Base-by-base conservation (phyloP, 53 echinoderm and acorn worm genomes). In the Echinarachnius parma region DNA sequence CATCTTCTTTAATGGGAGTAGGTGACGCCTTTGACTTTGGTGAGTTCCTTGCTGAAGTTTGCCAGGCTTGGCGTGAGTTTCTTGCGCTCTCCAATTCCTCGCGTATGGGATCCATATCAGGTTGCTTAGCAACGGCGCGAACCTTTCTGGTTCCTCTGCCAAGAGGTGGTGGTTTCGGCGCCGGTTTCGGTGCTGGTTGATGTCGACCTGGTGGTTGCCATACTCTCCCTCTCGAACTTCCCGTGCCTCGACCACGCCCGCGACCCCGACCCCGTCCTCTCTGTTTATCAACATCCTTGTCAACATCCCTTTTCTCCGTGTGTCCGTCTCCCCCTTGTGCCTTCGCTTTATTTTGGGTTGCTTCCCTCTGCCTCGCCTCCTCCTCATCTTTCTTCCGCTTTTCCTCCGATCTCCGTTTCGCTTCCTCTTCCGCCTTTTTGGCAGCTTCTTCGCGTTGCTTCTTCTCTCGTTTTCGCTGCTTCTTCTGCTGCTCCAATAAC, bases 11-110 rank as follows among this genome's bases (percentile, higher is more conserved):
- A 3, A 25, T 57, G 9, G 57, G 8, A 5, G 57, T 23, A 25
- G 7, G 57, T 28, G 4, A 18, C 19, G 19, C 14, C 19, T 50
- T 50, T 19, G 21, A 50, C 13, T 13, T 39, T 10, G 62, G 62
- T 11, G 62, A 8, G 62, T 61, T 20, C 15, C 15, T 61, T 3
- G 61, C 34, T 33, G 3, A 16, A 27, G 56, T 28, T 22, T 29
- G 55, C 74, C 56, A 72, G 2, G 56, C 74, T 29, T 72, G 74
- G n/a, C 74, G 58, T 2, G 74, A 72, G 54, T 72, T 72, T 28
- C 58, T 54, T 14, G 74, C 74, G n/a, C 74, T 72, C 57, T 72
- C 74, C 37, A 28, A 39, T 15, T 72, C 72, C 25, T 72, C 72
- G 2, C 56, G 74, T 3, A 72, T 72, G 7, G 42, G 26, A 7